Base-by-base conservation (phyloP, 1,140 invertebrate species). In the Cyrtorhinus lividipennis region DNA sequence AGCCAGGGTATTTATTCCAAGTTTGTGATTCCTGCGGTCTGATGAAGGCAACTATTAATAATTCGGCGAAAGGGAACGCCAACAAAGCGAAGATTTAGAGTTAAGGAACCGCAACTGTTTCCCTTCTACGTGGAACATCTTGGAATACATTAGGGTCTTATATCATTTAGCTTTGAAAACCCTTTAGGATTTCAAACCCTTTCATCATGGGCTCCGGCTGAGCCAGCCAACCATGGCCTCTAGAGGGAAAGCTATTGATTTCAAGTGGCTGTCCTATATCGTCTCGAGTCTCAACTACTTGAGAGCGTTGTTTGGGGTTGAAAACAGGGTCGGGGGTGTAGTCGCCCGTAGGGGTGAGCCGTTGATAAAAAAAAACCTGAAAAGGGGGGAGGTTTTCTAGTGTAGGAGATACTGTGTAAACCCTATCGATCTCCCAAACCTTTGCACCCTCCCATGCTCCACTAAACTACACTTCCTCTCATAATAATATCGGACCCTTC, bases 351-450 rank as follows among this genome's bases (percentile, higher is more conserved):
- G 24, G 58, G 58, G 24, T 30, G 58, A 59, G 20, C 5, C 10
- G 5, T 15, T 5, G 20, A 20, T 8, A 20, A 59, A 59, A 59
- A 30, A 58, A 25, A 15, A 25, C 24, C 24, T n/a, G n/a, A n/a
- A n/a, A n/a, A 59, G 26, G 56, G 24, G 56, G 23, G 58, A 24
- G 22, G 58, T 59, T 59, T 25, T 59, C 58, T 59, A 59, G 48
- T 53, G 48, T 59, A 59, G 24, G 27, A 59, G 58, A 59, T 59
- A 59, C 58, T 59, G 58, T 59, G 58, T 59, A 59, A 59, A 59
- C 58, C 58, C n/a, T 59, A 59, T 59, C 58, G 58, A 59, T 59
- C 27, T 25, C 58, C 26, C 24, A 53, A 12, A 22, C 20, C 5
- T 22, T 44, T 24, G 22, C 56, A 23, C 56, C 26, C 58, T 59